Conservation (phyloP, 2,888 invertebrate genomes). For the Ephialtes manifestator region DNA sequence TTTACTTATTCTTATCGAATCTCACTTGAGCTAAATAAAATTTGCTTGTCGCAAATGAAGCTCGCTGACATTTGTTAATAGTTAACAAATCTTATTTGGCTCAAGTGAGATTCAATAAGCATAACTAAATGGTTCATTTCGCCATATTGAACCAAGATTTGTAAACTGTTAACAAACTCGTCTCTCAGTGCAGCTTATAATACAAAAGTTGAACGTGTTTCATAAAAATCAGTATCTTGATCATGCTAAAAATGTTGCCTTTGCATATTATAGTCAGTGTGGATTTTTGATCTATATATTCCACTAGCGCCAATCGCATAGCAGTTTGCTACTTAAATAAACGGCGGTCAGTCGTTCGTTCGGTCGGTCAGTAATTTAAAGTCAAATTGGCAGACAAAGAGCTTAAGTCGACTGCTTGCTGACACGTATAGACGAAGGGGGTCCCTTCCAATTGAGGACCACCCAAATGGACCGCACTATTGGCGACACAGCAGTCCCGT, state of each 20-base stretch:
- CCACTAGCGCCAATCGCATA: conserved; percentile 20
- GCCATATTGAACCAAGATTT: too few species aligned
- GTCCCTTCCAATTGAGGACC: conserved; percentile 82
- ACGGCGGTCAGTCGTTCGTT: conserved; percentile 15
- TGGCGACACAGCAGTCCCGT: conserved; percentile 32
- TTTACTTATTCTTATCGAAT: too few species aligned
- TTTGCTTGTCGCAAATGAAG: too few species aligned
- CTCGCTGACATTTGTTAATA: too few species aligned
- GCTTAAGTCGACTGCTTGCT: conserved; percentile 82
- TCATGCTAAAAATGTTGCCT: neutral
- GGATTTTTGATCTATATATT: neutral
- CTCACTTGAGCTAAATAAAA: too few species aligned
- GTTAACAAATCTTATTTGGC: too few species aligned
- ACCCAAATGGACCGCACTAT: conserved; percentile 79
- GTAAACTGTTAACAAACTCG: too few species aligned
- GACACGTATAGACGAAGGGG: conserved; percentile 77
- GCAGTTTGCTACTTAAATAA: conserved; percentile 31
- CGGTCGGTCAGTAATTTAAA: conserved; percentile 74
- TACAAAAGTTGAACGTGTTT: too few species aligned
- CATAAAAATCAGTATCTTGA: neutral
- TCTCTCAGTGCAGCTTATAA: too few species aligned
- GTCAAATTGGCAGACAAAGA: conserved; percentile 83
- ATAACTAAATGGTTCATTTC: too few species aligned
- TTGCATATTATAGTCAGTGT: neutral
- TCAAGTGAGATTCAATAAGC: too few species aligned